These are phyloP conservation scores for Drosophila falleni DNA, from an alignment of 2,888 invertebrate genomes.

Conservation along the genomic window DNA sequence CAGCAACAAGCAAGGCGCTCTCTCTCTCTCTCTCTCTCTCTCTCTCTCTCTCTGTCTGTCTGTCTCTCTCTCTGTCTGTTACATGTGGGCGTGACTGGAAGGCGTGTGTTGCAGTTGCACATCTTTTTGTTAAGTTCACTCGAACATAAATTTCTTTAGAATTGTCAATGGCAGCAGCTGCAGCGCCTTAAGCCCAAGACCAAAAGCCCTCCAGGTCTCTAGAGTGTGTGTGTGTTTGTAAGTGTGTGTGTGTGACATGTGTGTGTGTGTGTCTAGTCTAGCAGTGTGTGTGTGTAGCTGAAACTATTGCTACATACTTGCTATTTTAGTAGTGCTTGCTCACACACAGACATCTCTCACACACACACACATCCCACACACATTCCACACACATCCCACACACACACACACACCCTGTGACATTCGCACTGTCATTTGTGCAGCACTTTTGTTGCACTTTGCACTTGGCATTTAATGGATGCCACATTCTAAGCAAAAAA, in stretches of 20 bases:
- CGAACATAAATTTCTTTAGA: conserved; percentile 71
- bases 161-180: conserved; percentile 70
- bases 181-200: conserved; percentile 52
- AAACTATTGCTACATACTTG: conserved; percentile 37
- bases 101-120: conserved; percentile 53
- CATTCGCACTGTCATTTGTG: conserved; percentile 36
- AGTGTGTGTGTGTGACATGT: conserved; percentile 10
- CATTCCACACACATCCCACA: conserved; percentile 4
- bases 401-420: conserved; percentile 16
- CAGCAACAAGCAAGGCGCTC: conserved; percentile 43
- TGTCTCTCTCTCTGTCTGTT: background rate
- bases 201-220: conserved; percentile 48
- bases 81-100: conserved; percentile 23
- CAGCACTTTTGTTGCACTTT: conserved; percentile 70
- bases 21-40: background rate
- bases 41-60: conserved; percentile 1
- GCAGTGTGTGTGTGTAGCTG: conserved; percentile 9
- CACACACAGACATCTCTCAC: conserved; percentile 13
- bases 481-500: conserved; percentile 39
- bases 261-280: conserved; percentile 26
- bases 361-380: conserved; percentile 3
- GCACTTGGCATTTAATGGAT: conserved; percentile 71
- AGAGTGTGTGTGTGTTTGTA: conserved; percentile 15
- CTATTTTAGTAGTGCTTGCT: conserved; percentile 15
- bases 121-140: conserved; percentile 71